These are phyloP conservation scores for Alviniconcha marisindica DNA, from an alignment of 1,140 invertebrate species.

Conservation along the genomic window DNA sequence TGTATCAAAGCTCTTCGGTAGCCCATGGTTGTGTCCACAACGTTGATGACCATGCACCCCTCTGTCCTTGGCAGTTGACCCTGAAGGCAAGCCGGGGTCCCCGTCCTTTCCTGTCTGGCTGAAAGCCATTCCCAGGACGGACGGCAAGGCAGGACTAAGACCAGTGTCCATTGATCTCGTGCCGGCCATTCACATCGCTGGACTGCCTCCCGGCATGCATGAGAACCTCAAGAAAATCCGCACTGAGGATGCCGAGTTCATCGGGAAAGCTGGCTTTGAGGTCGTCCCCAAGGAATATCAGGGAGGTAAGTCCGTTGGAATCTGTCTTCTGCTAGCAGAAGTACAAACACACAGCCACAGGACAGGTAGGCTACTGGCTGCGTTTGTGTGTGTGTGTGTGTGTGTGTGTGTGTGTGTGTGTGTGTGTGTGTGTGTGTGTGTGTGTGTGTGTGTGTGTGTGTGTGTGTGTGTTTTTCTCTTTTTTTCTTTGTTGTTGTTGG, in stretches of 20 bases:
- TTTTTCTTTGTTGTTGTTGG: too few relatives aligned
- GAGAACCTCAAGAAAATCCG: background rate
- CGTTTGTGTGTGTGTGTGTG: background rate
- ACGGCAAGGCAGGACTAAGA: background rate
- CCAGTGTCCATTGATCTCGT: constrained; percentile 3
- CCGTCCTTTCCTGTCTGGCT: constrained; percentile 4
- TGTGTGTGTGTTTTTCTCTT: too few relatives aligned
- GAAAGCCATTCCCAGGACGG: background rate
- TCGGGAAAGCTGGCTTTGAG: constrained; percentile 19
- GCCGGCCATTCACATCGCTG: background rate
- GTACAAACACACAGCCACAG: too few relatives aligned
- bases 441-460: background rate
- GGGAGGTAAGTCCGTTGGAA: background rate
- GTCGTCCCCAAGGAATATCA: constrained; percentile 21
- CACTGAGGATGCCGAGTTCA: background rate
- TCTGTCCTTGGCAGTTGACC: background rate
- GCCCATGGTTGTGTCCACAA: too few relatives aligned
- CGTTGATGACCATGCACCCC: too few relatives aligned
- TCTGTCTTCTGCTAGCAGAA: too few relatives aligned
- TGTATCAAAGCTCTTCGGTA: too few relatives aligned
- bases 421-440: background rate
- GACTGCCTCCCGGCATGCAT: background rate
- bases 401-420: background rate
- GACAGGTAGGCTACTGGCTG: background rate
- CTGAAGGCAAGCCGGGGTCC: background rate